Evolutionary conservation across 2,888 invertebrate genomes (phyloP), one percentile per base, ranked within the genome.

Genomic region (Brassicogethes aeneus): DNA sequence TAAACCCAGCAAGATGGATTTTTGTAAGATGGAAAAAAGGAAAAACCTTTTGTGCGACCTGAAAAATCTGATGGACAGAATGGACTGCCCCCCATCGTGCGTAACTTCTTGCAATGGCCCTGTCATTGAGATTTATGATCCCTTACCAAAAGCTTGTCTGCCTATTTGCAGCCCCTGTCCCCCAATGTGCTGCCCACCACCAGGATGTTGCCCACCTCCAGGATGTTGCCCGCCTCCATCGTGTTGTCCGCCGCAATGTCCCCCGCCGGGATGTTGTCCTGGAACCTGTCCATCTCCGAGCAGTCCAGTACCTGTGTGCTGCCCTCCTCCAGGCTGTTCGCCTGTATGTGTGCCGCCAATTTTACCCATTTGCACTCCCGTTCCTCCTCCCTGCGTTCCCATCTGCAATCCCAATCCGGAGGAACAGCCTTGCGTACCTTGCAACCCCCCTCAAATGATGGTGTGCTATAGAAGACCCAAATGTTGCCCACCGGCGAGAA

Each of bases 391-490:
- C 1, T 73, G 73, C 46, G 56, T 75, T 5, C 73, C 73, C 1
- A 46, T 76, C 1, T 53, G 62, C 41, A 69, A 72, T 41, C 72
- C 72, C 32, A 66, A 65, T 45, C 75, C 74, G 34, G 65, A 69
- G 68, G 70, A 50, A 52, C 76, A 77, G 44, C 76, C 77, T 2
- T 74, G 77, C 37, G 76, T 75, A 0, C 69, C 73, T 10, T 71
- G 76, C 47, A 67, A 76, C 47, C 76, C 77, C 2, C 62, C 76
- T 30, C 74, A 76, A 47, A 74, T 75, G 46, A 72, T 76, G 61
- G 73, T 76, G 35, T 71, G 76, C 48, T 68, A 76, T 12, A 68
- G 64, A 31, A 54, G 61, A 43, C 62, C 65, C 36, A 66, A 66
- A 39, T 57, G 57, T n/a, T 56, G 57, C 16, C 56, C 64, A 39